phyloP scores from a whole-genome alignment of 2,113 vertebrate species.

The Camelus bactrianus region DNA sequence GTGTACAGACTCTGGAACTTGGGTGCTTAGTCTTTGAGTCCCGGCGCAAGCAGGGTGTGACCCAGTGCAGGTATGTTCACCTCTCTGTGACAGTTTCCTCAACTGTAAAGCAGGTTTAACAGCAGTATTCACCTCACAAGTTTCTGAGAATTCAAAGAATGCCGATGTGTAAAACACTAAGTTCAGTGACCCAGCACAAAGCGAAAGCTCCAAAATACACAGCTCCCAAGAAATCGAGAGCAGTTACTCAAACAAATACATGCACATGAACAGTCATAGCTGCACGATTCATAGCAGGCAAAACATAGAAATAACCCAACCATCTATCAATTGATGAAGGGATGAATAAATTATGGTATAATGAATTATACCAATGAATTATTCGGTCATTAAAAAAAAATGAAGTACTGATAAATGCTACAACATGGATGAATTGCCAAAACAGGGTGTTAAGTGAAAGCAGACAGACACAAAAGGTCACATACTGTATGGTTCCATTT shows the following conservation, averaged over 20 bases:
- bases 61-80: not conserved
- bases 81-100: not conserved
- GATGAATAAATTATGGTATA: too few relatives aligned
- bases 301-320: not conserved
- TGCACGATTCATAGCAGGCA: not conserved
- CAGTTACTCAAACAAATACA: not conserved
- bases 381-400: not conserved
- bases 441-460: not conserved
- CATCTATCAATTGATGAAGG: not conserved
- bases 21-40: not conserved
- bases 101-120: not conserved
- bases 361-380: too few relatives aligned
- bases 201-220: not conserved
- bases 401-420: not conserved
- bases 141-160: not conserved
- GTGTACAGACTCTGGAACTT: not conserved
- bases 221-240: not conserved
- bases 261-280: not conserved
- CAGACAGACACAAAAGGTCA: not conserved
- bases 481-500: not conserved
- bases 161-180: not conserved
- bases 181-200: not conserved
- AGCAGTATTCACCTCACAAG: rapidly evolving
- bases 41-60: rapidly evolving
- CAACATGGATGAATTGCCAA: not conserved